These are phyloP conservation scores for Propithecus coquereli DNA, from an alignment of 2,113 vertebrate genomes.

Conservation along the genomic window DNA sequence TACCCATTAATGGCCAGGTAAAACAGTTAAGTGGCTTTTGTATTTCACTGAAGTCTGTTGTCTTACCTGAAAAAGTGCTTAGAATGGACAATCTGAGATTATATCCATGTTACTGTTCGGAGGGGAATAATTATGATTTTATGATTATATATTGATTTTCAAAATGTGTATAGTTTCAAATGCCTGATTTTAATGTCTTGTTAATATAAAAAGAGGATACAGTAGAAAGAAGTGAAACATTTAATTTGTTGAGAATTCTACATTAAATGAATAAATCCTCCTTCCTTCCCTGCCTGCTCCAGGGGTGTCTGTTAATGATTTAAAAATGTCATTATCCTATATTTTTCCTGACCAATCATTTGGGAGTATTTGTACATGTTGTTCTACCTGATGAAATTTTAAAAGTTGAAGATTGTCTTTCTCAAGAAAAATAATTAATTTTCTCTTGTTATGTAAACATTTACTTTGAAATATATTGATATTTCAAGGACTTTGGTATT, in stretches of 20 bases:
- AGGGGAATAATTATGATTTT: not conserved
- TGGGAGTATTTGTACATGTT: conserved; percentile 1
- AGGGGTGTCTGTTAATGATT: not conserved
- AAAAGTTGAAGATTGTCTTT: conserved; percentile 62
- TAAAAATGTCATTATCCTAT: not conserved
- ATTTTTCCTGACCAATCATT: conserved; percentile 41
- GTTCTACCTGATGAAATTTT: conserved; percentile 52
- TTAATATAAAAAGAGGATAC: not conserved
- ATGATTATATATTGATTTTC: conserved; percentile 4
- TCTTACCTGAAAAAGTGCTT: not conserved
- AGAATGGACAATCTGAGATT: not conserved
- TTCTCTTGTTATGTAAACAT: conserved; percentile 59
- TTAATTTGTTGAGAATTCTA: conserved; percentile 11
- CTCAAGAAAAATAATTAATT: conserved; percentile 67
- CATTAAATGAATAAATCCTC: not conserved
- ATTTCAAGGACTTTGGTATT: conserved; percentile 65
- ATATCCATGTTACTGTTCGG: not conserved
- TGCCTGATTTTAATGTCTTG: not conserved
- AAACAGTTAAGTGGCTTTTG: not conserved
- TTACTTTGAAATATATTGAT: conserved; percentile 74
- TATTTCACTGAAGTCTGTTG: not conserved
- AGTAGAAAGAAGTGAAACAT: not conserved
- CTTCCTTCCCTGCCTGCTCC: not conserved
- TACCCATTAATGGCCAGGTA: not conserved
- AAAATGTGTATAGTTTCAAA: not conserved